A percentile compares a stretch with the other conserved stretches of the same genome.
Evolutionary conservation across 2,113 vertebrate genomes (phyloP).

Genomic region (Charina bottae): DNA sequence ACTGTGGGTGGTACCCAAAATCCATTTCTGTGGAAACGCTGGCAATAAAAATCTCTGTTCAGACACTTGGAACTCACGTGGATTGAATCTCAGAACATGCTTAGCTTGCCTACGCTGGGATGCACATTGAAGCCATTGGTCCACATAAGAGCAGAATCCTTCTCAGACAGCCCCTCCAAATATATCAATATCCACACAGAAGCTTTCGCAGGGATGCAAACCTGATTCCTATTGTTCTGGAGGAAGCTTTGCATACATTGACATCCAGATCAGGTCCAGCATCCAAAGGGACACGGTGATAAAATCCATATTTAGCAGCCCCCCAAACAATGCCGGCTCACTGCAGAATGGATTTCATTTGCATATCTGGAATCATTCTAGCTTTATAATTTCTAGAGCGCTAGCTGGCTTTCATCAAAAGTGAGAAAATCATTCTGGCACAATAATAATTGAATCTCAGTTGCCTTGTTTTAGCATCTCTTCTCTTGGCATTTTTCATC

Average conservation of each 20-base stretch:
- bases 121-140: no score
- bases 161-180: no score
- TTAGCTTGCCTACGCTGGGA: no score
- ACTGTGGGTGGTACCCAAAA: not conserved
- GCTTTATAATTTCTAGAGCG: not conserved
- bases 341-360: not conserved
- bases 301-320: not conserved
- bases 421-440: not conserved
- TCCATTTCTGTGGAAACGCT: not conserved
- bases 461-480: not conserved
- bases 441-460: not conserved
- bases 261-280: not conserved
- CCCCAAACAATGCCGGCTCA: not conserved
- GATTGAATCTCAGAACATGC: not conserved
- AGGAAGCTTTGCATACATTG: not conserved
- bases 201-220: not conserved
- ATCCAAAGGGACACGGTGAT: not conserved
- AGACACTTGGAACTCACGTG: not conserved
- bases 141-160: not conserved
- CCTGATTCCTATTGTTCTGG: not conserved
- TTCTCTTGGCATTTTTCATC: not conserved
- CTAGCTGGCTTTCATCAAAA: not conserved
- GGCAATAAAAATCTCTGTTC: not conserved
- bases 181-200: no score
- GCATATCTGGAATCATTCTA: not conserved